Base-by-base conservation (phyloP, 2,797 vertebrate genomes). In the Coracias cyanogaster region DNA sequence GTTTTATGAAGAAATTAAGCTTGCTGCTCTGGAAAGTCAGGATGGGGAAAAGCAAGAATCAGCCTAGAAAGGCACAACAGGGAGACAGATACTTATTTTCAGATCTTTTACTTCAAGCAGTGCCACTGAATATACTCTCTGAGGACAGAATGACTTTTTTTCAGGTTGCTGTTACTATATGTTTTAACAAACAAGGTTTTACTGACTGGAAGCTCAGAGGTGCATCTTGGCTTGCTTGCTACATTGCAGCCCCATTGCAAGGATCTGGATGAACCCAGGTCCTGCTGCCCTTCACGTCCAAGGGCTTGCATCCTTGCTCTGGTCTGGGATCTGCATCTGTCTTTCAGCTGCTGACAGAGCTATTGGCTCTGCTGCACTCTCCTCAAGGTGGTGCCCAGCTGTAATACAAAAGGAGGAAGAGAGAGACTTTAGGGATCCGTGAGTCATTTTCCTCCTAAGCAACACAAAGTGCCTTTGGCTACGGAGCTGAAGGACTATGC, bases 331-430 rank as follows among this genome's bases (percentile, higher is more conserved):
- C 37, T 54, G 24, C 77, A 48, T 65, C 69, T 43, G 62, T 31
- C 46, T 58, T 43, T 89, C 51, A 48, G 54, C 5, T 62, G 58
- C 66, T 95, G 77, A 41, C 57, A 72, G 57, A 74, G 29, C 9
- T 49, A 6, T 41, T 0, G 0, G 17, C 57, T 89, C 20, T 49
- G 49, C 24, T 45, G 54, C 35, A 65, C 35, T 14, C 19, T 73
- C 48, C 71, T 65, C 61, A 65, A 8, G 24, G 57, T 43, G 28
- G 37, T 13, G 62, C 51, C 70, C 82, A 89, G 73, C 46, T 22
- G 26, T 35, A 62, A 72, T 3, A 96, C 93, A 96, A 95, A 96
- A 89, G 80, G 92, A 95, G 90, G 86, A 97, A 93, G 46, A 90
- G 46, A 90, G 31, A 82, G 35, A 39, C 67, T 92, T 96, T 6